Base-by-base conservation (phyloP, 2,113 vertebrate genomes). In the Podarcis cretensis region DNA sequence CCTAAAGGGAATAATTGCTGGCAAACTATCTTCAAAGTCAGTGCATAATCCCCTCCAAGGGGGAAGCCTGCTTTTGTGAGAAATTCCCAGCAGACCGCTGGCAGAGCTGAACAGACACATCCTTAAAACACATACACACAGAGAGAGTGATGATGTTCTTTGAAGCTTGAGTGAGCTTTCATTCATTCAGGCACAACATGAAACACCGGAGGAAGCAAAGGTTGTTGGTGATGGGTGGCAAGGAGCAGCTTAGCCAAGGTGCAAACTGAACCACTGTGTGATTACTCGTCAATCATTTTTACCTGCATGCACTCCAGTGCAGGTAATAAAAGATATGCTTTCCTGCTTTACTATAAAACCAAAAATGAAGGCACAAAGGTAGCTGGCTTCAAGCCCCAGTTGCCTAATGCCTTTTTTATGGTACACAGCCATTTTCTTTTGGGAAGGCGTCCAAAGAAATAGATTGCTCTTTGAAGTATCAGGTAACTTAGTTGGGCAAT, bases 1-100 rank as follows among this genome's bases (percentile, higher is more conserved):
- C 92, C 92, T 94, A 92, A 92, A 94, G 93, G 92, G 84, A 94
- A 94, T 90, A 92, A 87, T 90, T 48, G 59, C 78, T 93, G 92
- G 85, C 68, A 78, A 94, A 81, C 1, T 16, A 1, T 20, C 90
- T 94, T 96, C 87, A 91, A 91, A 92, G 92, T 88, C 78, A 94
- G 84, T 0, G 91, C 93, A 89, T 88, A 92, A 94, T 90, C 85
- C 87, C 76, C 85, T 87, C 86, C 86, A 48, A 90, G 89, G 90
- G 48, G 88, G 91, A 89, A 77, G 81, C 93, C 87, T 74, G 82
- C 83, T 92, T 93, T 93, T 90, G 94, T 75, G 86, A 95, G 91
- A 85, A 85, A 86, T 85, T 92, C 91, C 93, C 91, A 81, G 88
- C 82, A 94, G 93, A 93, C 66, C 77, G 91, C 90, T 84, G 82